Conservation (phyloP, 1,140 invertebrate species). For the Fopius arisanus region DNA sequence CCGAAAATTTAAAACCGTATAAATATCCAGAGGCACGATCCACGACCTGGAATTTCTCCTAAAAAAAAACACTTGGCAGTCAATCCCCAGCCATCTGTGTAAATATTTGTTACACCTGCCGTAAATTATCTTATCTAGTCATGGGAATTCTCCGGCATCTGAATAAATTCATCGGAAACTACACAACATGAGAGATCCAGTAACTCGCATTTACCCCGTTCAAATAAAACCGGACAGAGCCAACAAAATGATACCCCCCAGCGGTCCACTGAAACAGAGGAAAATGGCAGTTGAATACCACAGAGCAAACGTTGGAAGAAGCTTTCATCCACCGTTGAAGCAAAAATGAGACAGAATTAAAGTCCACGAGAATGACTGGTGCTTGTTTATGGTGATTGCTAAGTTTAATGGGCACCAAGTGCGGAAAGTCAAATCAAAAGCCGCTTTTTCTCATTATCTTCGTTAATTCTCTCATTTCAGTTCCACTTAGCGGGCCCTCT, state of each 20-base stretch:
- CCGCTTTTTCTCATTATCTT: not conserved
- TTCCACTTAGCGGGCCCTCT: not conserved
- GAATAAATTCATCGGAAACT: not conserved
- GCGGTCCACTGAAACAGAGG: not conserved
- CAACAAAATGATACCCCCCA: not conserved
- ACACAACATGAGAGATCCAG: not conserved
- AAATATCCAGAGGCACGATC: too few species aligned
- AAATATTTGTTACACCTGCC: too few species aligned
- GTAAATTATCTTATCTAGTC: too few species aligned
- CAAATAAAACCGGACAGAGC: not conserved
- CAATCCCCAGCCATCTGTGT: too few species aligned
- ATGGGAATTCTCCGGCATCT: too few species aligned
- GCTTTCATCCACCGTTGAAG: not conserved
- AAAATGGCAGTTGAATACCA: not conserved
- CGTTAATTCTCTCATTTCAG: not conserved
- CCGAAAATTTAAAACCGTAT: too few species aligned
- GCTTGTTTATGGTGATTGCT: constrained; percentile 26
- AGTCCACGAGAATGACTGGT: not conserved
- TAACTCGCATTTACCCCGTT: not conserved
- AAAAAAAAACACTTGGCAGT: too few species aligned
- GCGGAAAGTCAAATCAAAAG: constrained; percentile 8
- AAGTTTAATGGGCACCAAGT: not conserved
- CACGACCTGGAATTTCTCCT: too few species aligned
- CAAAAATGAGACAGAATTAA: not conserved
- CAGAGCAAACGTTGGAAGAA: not conserved